These are phyloP conservation scores for Aulostomus chinensis DNA, from an alignment of 2,797 vertebrate genomes.

Conservation along the genomic window DNA sequence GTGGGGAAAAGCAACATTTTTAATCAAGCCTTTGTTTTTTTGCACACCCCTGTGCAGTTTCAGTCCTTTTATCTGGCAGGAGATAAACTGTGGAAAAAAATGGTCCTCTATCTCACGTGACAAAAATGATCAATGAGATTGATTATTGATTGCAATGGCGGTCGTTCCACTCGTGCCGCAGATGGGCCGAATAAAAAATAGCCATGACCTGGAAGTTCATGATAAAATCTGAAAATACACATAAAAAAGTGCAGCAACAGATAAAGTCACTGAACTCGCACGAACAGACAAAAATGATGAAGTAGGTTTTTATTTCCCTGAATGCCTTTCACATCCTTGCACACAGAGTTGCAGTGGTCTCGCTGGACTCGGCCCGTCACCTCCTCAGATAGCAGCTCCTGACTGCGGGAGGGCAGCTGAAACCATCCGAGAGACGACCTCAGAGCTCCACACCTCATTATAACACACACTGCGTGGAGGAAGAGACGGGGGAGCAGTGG, in stretches of 20 bases:
- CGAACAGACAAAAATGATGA: conserved; percentile 16
- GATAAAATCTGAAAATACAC: background rate
- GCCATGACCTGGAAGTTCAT: too few relatives aligned
- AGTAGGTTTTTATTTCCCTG: conserved; percentile 8
- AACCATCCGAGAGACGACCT: conserved; percentile 40
- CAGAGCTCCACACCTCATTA: conserved; percentile 55
- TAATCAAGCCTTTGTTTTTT: too few relatives aligned
- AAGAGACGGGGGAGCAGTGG: conserved; percentile 11
- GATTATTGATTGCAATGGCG: too few relatives aligned
- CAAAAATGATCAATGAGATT: too few relatives aligned
- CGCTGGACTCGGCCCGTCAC: conserved; percentile 38
- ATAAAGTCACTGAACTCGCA: too few relatives aligned
- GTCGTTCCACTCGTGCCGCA: too few relatives aligned
- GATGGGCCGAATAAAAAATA: too few relatives aligned
- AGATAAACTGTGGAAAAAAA: too few relatives aligned
- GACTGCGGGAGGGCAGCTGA: conserved; percentile 45
- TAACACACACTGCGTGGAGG: conserved; percentile 29
- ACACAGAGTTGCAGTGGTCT: conserved; percentile 18
- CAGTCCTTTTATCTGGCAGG: too few relatives aligned
- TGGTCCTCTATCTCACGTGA: too few relatives aligned
- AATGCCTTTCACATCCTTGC: conserved; percentile 30
- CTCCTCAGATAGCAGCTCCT: conserved; percentile 48
- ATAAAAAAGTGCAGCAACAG: background rate
- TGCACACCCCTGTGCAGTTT: too few relatives aligned
- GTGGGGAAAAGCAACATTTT: too few relatives aligned